Evolutionary conservation across 2,113 vertebrate genomes (phyloP), one percentile per base, ranked within the genome.

Genomic region (Scomber scombrus): DNA sequence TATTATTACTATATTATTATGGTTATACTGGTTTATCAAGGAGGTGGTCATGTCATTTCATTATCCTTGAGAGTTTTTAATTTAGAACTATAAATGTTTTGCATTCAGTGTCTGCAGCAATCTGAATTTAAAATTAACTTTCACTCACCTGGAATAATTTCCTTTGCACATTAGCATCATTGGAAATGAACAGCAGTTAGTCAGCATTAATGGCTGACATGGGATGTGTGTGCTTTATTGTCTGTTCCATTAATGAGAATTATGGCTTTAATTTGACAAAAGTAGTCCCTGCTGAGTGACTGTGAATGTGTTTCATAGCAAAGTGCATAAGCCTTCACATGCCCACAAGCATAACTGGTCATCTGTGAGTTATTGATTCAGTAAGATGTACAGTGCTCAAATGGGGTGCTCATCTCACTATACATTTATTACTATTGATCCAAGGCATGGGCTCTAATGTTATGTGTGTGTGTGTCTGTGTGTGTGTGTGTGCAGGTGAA

Each of bases 401-500:
- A 55, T 51, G n/a, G 0, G 11, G 18, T 63, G 31, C 49, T 67
- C 1, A 6, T 50, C 26, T 80, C 75, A 61, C n/a, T 60, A 0
- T 40, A 50, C 13, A 0, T 75, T 15, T 0, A 47, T 76, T 49
- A 14, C 19, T 71, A 63, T 74, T 78, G 56, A 87, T 76, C 52
- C 21, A 40, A 55, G 29, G 11, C 4, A 16, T 21, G n/a, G 14
- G n/a, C 11, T 75, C 5, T 77, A 66, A 81, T 45, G 40, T 12
- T 61, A 14, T 71, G 54, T 67, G 13, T 56, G 19, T 69, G 26
- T 45, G 58, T 52, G 45, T 57, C 19, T 57, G 23, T 51, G 70
- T 70, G 60, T 61, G 2, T 68, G 11, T 82, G 43, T 72, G 18
- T 71, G 19, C 52, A 99, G 97, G 98, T 99, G 69, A 99, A 99